Evolutionary conservation across 2,797 vertebrate species (phyloP).

Genomic region (Hyperoplus lanceolatus): DNA sequence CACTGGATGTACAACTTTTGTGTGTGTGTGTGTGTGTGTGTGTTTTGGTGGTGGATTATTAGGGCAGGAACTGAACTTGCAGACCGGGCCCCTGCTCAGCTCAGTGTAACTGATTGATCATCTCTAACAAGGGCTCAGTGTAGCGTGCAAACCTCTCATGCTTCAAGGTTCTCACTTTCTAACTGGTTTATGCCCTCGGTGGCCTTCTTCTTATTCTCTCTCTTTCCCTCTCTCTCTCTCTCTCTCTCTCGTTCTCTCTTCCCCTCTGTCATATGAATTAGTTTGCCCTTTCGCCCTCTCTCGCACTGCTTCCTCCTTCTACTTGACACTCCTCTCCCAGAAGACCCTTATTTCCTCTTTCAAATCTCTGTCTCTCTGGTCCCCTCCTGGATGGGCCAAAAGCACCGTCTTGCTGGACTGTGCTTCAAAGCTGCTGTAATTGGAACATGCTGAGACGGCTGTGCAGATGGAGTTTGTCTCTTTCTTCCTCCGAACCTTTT

Average conservation of each 20-base stretch:
- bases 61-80: constrained; percentile 66
- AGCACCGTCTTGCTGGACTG: constrained; percentile 59
- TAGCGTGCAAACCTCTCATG: constrained; percentile 60
- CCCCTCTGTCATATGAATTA: constrained; percentile 13
- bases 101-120: constrained; percentile 77
- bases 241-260: not conserved
- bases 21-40: constrained; percentile 37
- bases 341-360: constrained; percentile 26
- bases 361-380: constrained; percentile 18
- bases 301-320: constrained; percentile 12
- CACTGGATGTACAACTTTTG: constrained; percentile 27
- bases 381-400: constrained; percentile 56
- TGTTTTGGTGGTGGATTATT: constrained; percentile 60
- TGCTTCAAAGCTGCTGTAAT: constrained; percentile 80
- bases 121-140: constrained; percentile 73
- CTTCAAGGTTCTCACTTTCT: constrained; percentile 66
- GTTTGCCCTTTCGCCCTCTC: constrained; percentile 38
- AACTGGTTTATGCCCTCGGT: constrained; percentile 42
- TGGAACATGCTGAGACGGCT: constrained; percentile 75
- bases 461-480: constrained; percentile 50
- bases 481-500: constrained; percentile 53
- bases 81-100: constrained; percentile 69
- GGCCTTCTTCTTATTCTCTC: constrained; percentile 18
- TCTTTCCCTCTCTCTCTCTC: constrained; percentile 4
- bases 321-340: constrained; percentile 17